phyloP scores from a whole-genome alignment of 2,797 vertebrate genomes.

The Lacerta bilineata region DNA sequence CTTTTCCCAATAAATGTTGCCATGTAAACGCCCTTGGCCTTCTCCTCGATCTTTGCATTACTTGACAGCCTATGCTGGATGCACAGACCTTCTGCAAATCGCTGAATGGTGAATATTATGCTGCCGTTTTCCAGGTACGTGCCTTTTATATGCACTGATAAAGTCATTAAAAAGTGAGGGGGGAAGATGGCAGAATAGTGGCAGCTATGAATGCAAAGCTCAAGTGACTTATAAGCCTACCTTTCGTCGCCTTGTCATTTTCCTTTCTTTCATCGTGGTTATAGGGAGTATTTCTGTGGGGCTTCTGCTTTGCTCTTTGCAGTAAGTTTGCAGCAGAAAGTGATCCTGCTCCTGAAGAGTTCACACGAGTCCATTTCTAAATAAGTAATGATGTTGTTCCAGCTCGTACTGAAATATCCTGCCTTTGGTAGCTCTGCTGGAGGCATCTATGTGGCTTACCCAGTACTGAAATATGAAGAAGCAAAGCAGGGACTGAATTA shows the following conservation, averaged over 20 bases:
- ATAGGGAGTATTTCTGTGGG: neutral
- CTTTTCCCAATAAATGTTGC: slow-evolving; percentile 47
- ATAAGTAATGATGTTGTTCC: slow-evolving; percentile 20
- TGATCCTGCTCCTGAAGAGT: neutral
- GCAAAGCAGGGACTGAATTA: neutral
- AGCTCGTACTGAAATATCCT: neutral
- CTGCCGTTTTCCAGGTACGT: slow-evolving; percentile 15
- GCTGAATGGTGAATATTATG: fast-evolving
- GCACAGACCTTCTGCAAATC: neutral
- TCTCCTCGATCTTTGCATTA: slow-evolving; percentile 28
- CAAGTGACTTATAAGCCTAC: slow-evolving; percentile 26
- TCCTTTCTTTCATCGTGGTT: neutral
- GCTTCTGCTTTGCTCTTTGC: neutral
- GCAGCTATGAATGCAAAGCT: slow-evolving; percentile 34
- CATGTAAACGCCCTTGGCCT: slow-evolving; percentile 36
- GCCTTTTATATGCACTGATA: neutral
- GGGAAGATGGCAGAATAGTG: slow-evolving; percentile 3
- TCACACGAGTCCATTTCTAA: slow-evolving; percentile 10
- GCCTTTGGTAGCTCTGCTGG: neutral
- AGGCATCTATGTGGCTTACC: neutral
- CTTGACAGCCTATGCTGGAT: slow-evolving; percentile 28
- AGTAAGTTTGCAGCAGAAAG: neutral
- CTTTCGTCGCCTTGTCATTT: neutral
- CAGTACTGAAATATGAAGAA: neutral
- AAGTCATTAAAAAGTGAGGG: neutral